A percentile compares a stretch with the other conserved stretches of the same genome.
phyloP scores from a whole-genome alignment of 2,888 invertebrate species.

The Drosophila falleni region DNA sequence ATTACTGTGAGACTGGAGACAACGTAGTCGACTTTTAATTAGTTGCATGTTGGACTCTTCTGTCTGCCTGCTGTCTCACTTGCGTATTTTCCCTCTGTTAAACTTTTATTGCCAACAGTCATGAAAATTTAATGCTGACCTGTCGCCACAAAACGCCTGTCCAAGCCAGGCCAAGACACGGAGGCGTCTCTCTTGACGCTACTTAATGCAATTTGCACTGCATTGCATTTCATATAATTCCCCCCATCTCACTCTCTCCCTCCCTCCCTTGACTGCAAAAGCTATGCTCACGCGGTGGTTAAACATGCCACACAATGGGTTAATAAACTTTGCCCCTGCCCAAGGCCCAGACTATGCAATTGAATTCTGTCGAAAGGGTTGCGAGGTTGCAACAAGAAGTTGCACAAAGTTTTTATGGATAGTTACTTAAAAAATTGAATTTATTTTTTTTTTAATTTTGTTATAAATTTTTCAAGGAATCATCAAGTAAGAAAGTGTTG shows the following conservation, averaged over 20 bases:
- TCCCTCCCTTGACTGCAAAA: background rate
- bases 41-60: constrained; percentile 42
- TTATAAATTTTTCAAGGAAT: no score
- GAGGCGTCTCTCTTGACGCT: constrained; percentile 14
- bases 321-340: constrained; percentile 59
- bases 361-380: constrained; percentile 30
- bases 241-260: background rate
- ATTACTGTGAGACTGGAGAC: constrained; percentile 16
- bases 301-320: constrained; percentile 46
- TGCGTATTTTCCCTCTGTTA: background rate
- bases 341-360: constrained; percentile 32
- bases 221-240: constrained; percentile 28
- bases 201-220: constrained; percentile 55
- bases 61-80: background rate
- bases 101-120: constrained; percentile 35
- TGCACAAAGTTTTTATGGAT: no score
- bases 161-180: background rate
- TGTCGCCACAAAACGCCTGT: constrained; percentile 9
- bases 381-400: constrained; percentile 7
- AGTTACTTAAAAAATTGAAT: no score
- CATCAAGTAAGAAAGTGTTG: no score
- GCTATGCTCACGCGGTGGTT: constrained; percentile 27
- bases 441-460: background rate
- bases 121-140: constrained; percentile 54
- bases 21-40: constrained; percentile 51